A percentile compares a stretch with the other conserved stretches of the same genome.
Evolutionary conservation across 30 jellyfish, hydroid and myxozoan species (phyloP).

Genomic region (Pseudorhiza aurosa): DNA sequence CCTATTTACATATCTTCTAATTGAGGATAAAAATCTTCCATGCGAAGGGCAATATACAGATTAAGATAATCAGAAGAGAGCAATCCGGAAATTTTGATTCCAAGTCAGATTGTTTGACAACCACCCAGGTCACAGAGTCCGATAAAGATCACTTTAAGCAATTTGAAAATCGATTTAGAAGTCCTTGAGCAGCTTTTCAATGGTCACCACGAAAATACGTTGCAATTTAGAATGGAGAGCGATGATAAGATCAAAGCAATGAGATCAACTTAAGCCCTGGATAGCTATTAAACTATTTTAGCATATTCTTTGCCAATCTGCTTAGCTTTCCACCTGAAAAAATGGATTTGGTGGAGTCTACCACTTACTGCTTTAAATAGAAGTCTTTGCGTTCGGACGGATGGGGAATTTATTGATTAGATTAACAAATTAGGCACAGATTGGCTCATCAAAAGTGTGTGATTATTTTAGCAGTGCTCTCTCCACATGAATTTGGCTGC

Average conservation of each 20-base stretch:
- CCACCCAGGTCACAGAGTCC: neutral
- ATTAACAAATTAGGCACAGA: constrained; percentile 1
- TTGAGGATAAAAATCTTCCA: too few species aligned
- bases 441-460: neutral
- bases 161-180: neutral
- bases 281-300: neutral
- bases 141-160: neutral
- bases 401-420: neutral
- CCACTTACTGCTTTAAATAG: neutral
- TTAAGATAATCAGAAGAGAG: too few species aligned
- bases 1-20: too few species aligned
- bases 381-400: neutral
- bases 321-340: neutral
- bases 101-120: too few species aligned
- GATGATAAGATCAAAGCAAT: neutral
- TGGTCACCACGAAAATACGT: too few species aligned
- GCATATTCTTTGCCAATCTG: neutral
- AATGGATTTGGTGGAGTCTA: neutral
- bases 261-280: neutral
- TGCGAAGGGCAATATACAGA: too few species aligned
- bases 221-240: neutral
- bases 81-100: too few species aligned
- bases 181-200: too few species aligned
- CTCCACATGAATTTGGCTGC: neutral
- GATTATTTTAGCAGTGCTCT: neutral